phyloP scores from a whole-genome alignment of 1,140 invertebrate species.

The Pemphigus obesinymphae region DNA sequence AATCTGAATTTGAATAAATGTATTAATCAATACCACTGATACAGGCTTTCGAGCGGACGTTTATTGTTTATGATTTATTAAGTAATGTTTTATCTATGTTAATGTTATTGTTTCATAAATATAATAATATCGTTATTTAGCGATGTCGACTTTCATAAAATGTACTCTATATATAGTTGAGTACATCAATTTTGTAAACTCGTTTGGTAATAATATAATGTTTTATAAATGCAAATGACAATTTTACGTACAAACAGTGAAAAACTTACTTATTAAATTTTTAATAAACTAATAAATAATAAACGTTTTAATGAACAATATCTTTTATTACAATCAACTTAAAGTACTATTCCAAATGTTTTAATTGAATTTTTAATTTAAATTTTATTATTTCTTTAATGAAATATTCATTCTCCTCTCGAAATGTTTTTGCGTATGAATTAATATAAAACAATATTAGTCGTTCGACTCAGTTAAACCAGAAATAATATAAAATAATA shows the following conservation, averaged over 20 bases:
- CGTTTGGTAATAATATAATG: not conserved
- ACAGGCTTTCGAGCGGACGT: not conserved
- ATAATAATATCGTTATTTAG: not conserved
- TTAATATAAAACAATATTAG: not conserved
- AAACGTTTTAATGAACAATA: not conserved
- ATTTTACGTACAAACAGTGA: not conserved
- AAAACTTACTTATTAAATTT: not conserved
- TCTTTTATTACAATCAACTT: not conserved
- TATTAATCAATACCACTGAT: not conserved
- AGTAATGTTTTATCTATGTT: not conserved
- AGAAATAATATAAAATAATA: not conserved
- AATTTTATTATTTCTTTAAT: conserved; percentile 10
- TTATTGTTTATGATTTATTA: conserved; percentile 11
- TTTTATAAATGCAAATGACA: not conserved
- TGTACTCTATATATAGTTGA: not conserved
- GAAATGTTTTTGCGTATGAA: not conserved
- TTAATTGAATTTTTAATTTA: conserved; percentile 28
- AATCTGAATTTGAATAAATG: not conserved
- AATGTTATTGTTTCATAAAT: not conserved
- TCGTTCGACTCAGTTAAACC: not conserved
- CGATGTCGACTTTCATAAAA: not conserved
- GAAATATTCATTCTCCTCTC: not conserved
- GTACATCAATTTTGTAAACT: not conserved
- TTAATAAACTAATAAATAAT: conserved; percentile 13
- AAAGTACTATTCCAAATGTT: not conserved